Evolutionary conservation across 2,797 vertebrate species (phyloP), one percentile per base, ranked within the genome.

Genomic region (Argentina silus): DNA sequence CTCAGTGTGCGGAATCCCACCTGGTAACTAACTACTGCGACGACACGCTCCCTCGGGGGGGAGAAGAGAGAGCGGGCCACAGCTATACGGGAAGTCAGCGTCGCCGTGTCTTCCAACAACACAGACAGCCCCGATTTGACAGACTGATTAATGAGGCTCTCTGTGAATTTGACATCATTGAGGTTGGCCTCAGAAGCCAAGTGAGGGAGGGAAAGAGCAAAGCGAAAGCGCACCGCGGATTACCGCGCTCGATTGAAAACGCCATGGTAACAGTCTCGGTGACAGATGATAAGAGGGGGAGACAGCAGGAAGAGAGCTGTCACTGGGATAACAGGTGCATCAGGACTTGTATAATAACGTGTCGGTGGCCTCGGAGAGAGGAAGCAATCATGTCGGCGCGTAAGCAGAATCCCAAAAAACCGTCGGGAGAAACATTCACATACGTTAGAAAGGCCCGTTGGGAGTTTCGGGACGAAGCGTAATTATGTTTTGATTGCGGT

Each of bases 401-500:
- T 36, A 59, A 23, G 19, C 11, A 36, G 14, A 60, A 11, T 60
- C 59, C 15, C 56, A n/a, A 77, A 53, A 67, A 63, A n/a, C n/a
- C n/a, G n/a, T n/a, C n/a, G n/a, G 36, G 57, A n/a, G n/a, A n/a
- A n/a, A n/a, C n/a, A 68, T 50, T 63, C 64, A 21, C 57, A 63
- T 4, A 68, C 65, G 55, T 59, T 43, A 21, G 60, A 73, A 47
- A 53, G 69, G 19, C 15, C 48, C 10, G n/a, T 47, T 65, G 43
- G 42, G 77, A 63, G 76, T 69, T 65, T 76, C 42, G 50, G 42
- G 72, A 42, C 7, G 1, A 9, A 4, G 42, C 67, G 45, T 74
- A 74, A 81, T 68, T 73, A 69, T 50, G 36, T 70, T 78, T 70
- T 75, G 67, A 81, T 78, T 72, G 64, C 61, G 21, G 73, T 69